A percentile compares a stretch with the other conserved stretches of the same genome.
These are phyloP conservation scores for Ophion costatus DNA, from an alignment of 2,888 invertebrate species.

Conservation along the genomic window DNA sequence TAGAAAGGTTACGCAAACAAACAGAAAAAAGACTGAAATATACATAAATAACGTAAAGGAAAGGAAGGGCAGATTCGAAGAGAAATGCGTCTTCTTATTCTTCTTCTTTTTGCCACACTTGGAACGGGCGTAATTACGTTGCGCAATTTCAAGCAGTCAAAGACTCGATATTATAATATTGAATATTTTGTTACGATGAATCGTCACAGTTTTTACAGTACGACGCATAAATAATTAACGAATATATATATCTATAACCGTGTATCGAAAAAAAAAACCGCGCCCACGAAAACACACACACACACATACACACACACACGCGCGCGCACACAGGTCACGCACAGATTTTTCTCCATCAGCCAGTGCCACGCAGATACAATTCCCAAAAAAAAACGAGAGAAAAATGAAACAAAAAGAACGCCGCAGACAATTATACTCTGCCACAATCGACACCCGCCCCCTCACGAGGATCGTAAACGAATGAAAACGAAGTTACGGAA, in stretches of 20 bases:
- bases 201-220: slow-evolving; percentile 41
- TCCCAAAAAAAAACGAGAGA: slow-evolving; percentile 36
- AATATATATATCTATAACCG: slow-evolving; percentile 45
- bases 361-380: slow-evolving; percentile 31
- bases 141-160: slow-evolving; percentile 20
- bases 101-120: slow-evolving; percentile 1
- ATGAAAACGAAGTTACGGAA: slow-evolving; percentile 14
- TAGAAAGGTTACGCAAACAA: slow-evolving; percentile 13
- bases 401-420: slow-evolving; percentile 28
- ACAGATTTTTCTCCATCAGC: slow-evolving; percentile 54
- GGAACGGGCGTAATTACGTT: slow-evolving; percentile 12
- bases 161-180: slow-evolving; percentile 30
- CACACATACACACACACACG: slow-evolving; percentile 8
- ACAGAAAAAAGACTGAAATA: slow-evolving; percentile 48
- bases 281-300: not conserved
- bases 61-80: slow-evolving; percentile 3
- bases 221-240: slow-evolving; percentile 35
- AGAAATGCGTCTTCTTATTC: not conserved
- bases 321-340: slow-evolving; percentile 58
- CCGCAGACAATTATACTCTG: slow-evolving; percentile 36
- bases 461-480: slow-evolving; percentile 44
- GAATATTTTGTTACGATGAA: slow-evolving; percentile 41
- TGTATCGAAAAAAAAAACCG: slow-evolving; percentile 35
- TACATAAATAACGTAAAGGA: slow-evolving; percentile 48
- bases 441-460: slow-evolving; percentile 43